Evolutionary conservation across 2,888 invertebrate species (phyloP).

Genomic region (Agrochola circellaris): DNA sequence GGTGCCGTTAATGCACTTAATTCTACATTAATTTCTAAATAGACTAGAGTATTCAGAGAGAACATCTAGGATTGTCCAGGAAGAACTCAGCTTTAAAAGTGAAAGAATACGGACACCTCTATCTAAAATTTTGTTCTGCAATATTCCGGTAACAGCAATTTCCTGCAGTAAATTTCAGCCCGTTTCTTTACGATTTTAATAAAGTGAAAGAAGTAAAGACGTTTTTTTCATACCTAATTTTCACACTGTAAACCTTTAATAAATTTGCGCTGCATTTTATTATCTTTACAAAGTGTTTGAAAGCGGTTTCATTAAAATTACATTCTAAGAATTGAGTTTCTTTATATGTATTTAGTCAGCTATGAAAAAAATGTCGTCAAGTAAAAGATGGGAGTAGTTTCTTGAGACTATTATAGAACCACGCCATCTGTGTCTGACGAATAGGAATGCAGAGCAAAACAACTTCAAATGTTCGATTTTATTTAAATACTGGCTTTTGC

Average conservation of each 20-base stretch:
- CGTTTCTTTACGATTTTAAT: constrained; percentile 60
- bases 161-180: constrained; percentile 40
- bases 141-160: constrained; percentile 42
- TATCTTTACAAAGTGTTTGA: constrained; percentile 34
- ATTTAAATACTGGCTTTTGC: too few relatives aligned
- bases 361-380: background rate
- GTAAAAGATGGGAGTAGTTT: background rate
- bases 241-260: constrained; percentile 30
- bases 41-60: background rate
- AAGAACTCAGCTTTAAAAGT: constrained; percentile 17
- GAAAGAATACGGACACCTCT: constrained; percentile 26
- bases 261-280: constrained; percentile 49
- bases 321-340: constrained; percentile 19
- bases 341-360: background rate
- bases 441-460: background rate
- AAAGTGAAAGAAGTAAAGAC: constrained; percentile 41
- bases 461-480: background rate
- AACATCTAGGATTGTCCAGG: background rate
- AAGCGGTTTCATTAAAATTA: constrained; percentile 33
- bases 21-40: background rate
- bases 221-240: constrained; percentile 34
- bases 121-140: constrained; percentile 27
- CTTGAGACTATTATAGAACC: background rate
- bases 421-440: background rate
- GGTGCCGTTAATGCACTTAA: background rate